Evolutionary conservation across 2,113 vertebrate genomes (phyloP).

Genomic region (Orthonyx spaldingii): DNA sequence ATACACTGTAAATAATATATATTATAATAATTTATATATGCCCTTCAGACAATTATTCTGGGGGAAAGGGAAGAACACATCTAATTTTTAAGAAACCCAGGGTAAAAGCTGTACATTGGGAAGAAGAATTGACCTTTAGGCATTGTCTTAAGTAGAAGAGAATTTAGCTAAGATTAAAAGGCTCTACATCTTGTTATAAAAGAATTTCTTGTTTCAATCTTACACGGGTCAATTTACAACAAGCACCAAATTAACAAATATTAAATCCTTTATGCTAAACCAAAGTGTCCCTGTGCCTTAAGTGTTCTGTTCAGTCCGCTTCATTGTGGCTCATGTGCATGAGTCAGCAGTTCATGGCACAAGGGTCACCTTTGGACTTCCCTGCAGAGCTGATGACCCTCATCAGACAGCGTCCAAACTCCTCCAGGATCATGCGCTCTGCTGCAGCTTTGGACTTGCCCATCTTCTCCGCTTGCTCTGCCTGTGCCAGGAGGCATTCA

Average conservation of each 20-base stretch:
- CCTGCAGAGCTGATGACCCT: constrained; percentile 94
- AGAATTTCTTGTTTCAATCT: constrained; percentile 60
- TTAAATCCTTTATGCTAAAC: constrained; percentile 40
- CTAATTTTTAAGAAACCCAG: constrained; percentile 56
- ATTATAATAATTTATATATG: constrained; percentile 73
- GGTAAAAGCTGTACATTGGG: constrained; percentile 64
- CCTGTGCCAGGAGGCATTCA: constrained; percentile 92
- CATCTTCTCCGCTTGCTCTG: constrained; percentile 85
- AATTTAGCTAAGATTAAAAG: constrained; percentile 69
- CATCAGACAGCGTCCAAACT: constrained; percentile 97
- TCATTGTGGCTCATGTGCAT: background rate
- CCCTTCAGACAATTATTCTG: constrained; percentile 49
- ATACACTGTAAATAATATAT: constrained; percentile 65
- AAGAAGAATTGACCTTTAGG: constrained; percentile 62
- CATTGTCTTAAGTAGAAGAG: constrained; percentile 48
- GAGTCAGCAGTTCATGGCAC: constrained; percentile 88
- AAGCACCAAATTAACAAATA: constrained; percentile 68
- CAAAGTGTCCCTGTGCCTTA: constrained; percentile 69
- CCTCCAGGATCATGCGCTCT: constrained; percentile 92
- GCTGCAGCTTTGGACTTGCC: constrained; percentile 85
- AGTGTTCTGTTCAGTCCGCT: constrained; percentile 42
- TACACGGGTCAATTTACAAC: constrained; percentile 65
- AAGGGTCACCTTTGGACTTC: constrained; percentile 91
- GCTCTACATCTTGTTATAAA: constrained; percentile 66
- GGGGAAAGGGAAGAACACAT: constrained; percentile 36